Evolutionary conservation across 2,797 vertebrate species (phyloP), one percentile per base, ranked within the genome.

Genomic region (Acipenser ruthenus): DNA sequence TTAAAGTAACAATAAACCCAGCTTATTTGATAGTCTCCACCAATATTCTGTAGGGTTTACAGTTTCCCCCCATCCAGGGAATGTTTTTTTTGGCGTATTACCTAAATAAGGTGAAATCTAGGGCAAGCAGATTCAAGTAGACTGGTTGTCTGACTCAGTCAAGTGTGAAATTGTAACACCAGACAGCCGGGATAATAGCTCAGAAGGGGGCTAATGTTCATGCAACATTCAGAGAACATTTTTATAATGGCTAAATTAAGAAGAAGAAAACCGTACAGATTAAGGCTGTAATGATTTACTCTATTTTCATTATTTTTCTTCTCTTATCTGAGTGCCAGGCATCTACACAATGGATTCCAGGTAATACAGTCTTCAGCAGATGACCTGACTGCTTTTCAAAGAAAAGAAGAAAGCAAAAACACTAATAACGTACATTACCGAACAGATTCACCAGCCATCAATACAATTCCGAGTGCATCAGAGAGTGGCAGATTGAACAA

Each of bases 81-180:
- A 3, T 37, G 4, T 37, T 37, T 37, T 75, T 88, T 86, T 84
- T 76, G 77, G 78, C 75, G 78, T 83, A 88, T 89, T 89, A 88
- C 85, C 86, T 88, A 89, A 89, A 90, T 88, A 88, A 91, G 89
- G 85, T 90, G 86, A 89, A 89, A 90, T 90, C 75, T 87, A 84
- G 86, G 87, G 78, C 89, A 88, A 72, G 82, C 80, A 85, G 82
- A 80, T 81, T 82, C 83, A 82, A 76, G 77, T 71, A 80, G 81
- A 73, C 82, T 86, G 84, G 83, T 83, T 89, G 86, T 92, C 84
- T 70, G 83, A 89, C 79, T 86, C 87, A 84, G 83, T 88, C 80
- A 78, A 89, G 89, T 89, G 89, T 91, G 86, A 91, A 92, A 92
- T 90, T 91, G 83, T 86, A 87, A 86, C 87, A 89, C 84, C 88